Base-by-base conservation (phyloP, 2,797 vertebrate species). In the Rhynchotus rufescens region DNA sequence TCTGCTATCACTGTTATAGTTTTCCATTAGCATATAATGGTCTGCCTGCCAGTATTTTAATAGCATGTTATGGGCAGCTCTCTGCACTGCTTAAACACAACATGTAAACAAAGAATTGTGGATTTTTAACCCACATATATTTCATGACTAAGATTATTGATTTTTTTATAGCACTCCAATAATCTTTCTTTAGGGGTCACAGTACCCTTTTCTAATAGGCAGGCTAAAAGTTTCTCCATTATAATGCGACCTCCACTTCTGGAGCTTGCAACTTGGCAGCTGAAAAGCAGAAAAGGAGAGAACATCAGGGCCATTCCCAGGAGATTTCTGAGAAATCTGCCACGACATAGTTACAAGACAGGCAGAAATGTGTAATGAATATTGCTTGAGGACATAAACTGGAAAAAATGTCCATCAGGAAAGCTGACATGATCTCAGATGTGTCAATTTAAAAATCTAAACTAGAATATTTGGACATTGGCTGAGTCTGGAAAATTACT, bases 21-120 rank as follows among this genome's bases (percentile, higher is more conserved):
- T 93, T 95, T 89, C 87, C 40, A 76, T 81, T 79, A 74, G 67
- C 67, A 45, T 86, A 74, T 68, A 91, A 67, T 93, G 82, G 74
- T 94, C 87, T 91, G 52, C 67, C 61, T 89, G 76, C 67, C 60
- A 42, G 17, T 75, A 72, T 80, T 95, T 91, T 92, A 94, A 79
- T 54, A 77, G 72, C 78, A 88, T 26, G 7, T 78, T 80, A 19
- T 57, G 20, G 71, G 28, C 52, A 92, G 45, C 54, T 77, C 83
- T 80, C 54, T 67, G 38, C 60, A 80, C 67, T 88, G 44, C 36
- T 51, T 68, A 57, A 88, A 79, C 67, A 76, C 65, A 80, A 3
- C 65, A 86, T 94, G 92, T 94, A 81, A 90, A 81, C 60, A 76
- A 88, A 84, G 49, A 81, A 62, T 74, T 73, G 57, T 60, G 78